phyloP scores from a whole-genome alignment of 2,888 invertebrate genomes.

The Tryphoninae sp. region DNA sequence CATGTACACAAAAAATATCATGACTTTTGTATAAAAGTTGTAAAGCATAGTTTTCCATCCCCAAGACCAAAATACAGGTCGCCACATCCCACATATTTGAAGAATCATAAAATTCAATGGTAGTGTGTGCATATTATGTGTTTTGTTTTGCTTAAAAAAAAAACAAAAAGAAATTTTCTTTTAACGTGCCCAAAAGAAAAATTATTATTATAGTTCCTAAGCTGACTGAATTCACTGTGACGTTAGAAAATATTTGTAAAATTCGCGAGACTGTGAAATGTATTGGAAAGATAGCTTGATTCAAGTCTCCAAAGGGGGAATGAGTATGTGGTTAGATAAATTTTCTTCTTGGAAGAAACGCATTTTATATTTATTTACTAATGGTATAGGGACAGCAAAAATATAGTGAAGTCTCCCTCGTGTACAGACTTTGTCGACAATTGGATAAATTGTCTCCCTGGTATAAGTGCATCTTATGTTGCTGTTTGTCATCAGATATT shows the following conservation, averaged over 20 bases:
- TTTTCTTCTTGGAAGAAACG: neutral
- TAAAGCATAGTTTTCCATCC: conserved; percentile 59
- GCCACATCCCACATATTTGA: conserved; percentile 52
- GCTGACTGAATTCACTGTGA: neutral
- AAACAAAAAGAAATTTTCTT: neutral
- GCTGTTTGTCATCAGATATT: neutral
- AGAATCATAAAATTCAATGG: conserved; percentile 58
- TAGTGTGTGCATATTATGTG: conserved; percentile 8
- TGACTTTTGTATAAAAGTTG: conserved; percentile 48
- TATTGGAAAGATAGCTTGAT: neutral
- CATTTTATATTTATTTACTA: conserved; percentile 1
- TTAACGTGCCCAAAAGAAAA: neutral
- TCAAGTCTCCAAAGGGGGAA: neutral
- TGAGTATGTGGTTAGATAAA: neutral
- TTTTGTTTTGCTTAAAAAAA: neutral
- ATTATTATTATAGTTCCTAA: neutral
- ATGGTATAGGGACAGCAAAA: neutral
- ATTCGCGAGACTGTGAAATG: neutral
- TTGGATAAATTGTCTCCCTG: neutral
- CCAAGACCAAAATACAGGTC: conserved; percentile 54
- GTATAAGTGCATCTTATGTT: neutral
- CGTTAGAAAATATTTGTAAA: neutral
- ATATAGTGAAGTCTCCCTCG: neutral
- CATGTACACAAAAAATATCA: conserved; percentile 41
- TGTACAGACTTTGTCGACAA: neutral